Conservation (phyloP, 1,140 invertebrate genomes). For the Streblospio benedicti region DNA sequence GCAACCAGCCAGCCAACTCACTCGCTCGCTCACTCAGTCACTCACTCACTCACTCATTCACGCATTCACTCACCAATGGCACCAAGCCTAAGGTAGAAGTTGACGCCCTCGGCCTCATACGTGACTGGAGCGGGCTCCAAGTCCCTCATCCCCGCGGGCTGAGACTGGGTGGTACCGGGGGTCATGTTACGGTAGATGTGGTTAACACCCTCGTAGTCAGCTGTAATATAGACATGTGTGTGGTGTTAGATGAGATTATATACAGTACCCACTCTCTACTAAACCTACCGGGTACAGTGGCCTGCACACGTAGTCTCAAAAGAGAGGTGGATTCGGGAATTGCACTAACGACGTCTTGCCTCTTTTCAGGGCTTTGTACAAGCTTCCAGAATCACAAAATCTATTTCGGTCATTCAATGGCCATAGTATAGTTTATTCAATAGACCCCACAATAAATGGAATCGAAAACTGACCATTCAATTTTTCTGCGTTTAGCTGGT, state of each 20-base stretch:
- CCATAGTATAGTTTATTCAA: background rate
- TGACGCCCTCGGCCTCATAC: conserved; percentile 14
- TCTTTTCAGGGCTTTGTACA: background rate
- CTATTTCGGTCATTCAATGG: background rate
- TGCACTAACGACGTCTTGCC: background rate
- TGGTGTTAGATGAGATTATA: background rate
- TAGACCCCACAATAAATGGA: background rate
- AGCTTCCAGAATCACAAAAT: background rate
- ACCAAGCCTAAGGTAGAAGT: conserved; percentile 83
- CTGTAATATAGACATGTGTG: background rate
- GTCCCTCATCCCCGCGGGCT: background rate
- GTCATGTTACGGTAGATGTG: background rate
- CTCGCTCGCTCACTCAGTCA: too few species aligned
- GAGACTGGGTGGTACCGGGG: background rate
- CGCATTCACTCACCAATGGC: conserved; percentile 69
- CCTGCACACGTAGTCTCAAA: too few species aligned
- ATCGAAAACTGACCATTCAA: background rate
- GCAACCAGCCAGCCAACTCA: too few species aligned
- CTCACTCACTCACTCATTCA: too few species aligned
- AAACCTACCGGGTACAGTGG: too few species aligned
- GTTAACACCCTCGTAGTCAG: background rate
- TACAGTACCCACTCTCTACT: too few species aligned
- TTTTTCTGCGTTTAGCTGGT: background rate
- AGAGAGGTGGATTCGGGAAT: too few species aligned
- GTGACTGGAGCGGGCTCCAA: background rate